Percentiles rank a stretch among this genome's conserved stretches.
phyloP scores from a whole-genome alignment of 2,888 invertebrate species.

The Malthinus flaveolus region DNA sequence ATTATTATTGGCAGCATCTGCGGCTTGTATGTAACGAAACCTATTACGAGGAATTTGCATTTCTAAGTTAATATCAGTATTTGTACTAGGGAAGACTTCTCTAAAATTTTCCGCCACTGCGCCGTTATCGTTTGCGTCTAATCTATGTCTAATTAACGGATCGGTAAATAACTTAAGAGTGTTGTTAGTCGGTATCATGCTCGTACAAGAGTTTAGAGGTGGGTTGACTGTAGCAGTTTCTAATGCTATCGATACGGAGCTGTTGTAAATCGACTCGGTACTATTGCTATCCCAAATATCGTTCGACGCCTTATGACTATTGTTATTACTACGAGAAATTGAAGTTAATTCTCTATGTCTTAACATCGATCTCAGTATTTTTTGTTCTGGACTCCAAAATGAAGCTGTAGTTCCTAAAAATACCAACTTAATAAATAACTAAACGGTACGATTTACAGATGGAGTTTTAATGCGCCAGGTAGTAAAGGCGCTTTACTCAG shows the following conservation, averaged over 20 bases:
- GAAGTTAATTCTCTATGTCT: conserved; percentile 42
- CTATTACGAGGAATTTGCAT: conserved; percentile 59
- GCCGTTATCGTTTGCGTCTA: conserved; percentile 34
- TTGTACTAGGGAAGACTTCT: conserved; percentile 51
- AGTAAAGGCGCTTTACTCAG: too few relatives aligned
- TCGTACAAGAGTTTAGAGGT: conserved; percentile 15
- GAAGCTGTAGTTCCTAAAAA: conserved; percentile 36
- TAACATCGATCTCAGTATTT: conserved; percentile 47
- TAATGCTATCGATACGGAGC: conserved; percentile 55
- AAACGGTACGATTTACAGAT: too few relatives aligned
- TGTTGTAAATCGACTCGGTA: conserved; percentile 55
- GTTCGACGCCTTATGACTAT: conserved; percentile 29
- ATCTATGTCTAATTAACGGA: conserved; percentile 20
- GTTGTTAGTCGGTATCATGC: conserved; percentile 32
- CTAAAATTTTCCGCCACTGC: conserved; percentile 38
- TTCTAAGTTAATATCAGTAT: conserved; percentile 62
- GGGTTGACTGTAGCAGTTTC: conserved; percentile 35
- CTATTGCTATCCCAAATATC: conserved; percentile 51
- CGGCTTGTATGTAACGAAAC: conserved; percentile 45
- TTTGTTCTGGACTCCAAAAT: conserved; percentile 44
- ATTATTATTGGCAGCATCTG: conserved; percentile 42
- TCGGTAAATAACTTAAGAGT: conserved; percentile 24
- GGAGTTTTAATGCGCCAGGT: too few relatives aligned
- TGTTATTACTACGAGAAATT: conserved; percentile 13
- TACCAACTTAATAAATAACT: not conserved